Evolutionary conservation across 2,797 vertebrate genomes (phyloP).

Genomic region (Ctenopoma kingsleyae): DNA sequence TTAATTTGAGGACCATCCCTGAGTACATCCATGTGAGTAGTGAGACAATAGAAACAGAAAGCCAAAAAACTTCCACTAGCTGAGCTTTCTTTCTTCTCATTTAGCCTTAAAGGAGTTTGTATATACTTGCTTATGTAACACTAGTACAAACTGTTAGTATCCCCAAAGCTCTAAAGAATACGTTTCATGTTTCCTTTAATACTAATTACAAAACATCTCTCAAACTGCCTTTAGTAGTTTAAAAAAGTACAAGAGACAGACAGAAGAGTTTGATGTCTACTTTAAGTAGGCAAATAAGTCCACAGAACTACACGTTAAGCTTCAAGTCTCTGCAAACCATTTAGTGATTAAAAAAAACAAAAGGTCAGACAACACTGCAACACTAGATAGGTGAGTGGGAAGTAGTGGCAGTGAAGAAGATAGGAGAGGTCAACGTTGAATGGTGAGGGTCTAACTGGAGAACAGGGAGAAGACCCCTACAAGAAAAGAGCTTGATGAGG

Average conservation of each 20-base stretch:
- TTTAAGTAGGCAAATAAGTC: too few species aligned
- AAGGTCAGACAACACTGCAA: not conserved
- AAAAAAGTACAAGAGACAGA: constrained; percentile 4
- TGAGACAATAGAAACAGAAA: not conserved
- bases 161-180: constrained; percentile 3
- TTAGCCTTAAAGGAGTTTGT: not conserved
- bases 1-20: too few species aligned
- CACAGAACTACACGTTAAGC: not conserved
- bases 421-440: constrained; percentile 3
- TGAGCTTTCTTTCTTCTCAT: not conserved
- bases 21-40: not conserved
- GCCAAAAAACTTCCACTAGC: not conserved
- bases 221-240: not conserved
- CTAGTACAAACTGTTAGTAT: not conserved
- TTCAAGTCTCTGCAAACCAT: not conserved
- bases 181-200: constrained; percentile 4
- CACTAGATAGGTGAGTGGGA: not conserved
- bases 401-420: not conserved
- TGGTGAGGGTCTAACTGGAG: not conserved
- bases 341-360: not conserved
- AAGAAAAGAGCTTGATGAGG: constrained; percentile 27
- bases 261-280: not conserved
- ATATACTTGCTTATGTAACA: not conserved
- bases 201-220: constrained; percentile 11
- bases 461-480: constrained; percentile 2